Percentiles rank a stretch among this genome's conserved stretches.
Conservation (phyloP, 2,888 invertebrate species). For the Hypselothyrea guttata region DNA sequence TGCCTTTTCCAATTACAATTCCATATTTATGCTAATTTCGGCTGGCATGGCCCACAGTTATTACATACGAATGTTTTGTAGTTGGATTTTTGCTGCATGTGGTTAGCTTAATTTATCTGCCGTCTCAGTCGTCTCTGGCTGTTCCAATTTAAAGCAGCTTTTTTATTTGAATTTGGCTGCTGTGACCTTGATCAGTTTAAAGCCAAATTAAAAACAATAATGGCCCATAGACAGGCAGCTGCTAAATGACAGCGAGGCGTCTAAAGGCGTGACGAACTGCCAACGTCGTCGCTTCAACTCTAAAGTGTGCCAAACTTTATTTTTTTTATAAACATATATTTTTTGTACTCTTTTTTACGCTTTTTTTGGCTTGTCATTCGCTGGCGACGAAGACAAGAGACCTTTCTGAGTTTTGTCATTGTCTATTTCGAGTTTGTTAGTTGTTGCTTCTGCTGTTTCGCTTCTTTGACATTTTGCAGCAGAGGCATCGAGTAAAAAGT, state of each 20-base stretch:
- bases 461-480: constrained; percentile 59
- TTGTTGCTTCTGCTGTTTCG: constrained; percentile 42
- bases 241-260: constrained; percentile 59
- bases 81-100: constrained; percentile 25
- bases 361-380: constrained; percentile 34
- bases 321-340: constrained; percentile 8
- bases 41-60: no score
- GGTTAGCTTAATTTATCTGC: constrained; percentile 24
- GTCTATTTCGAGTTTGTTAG: constrained; percentile 55
- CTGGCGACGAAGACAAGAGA: constrained; percentile 47
- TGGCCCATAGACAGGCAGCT: constrained; percentile 46
- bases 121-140: constrained; percentile 37
- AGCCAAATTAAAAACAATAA: constrained; percentile 67
- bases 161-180: constrained; percentile 25
- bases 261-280: constrained; percentile 72
- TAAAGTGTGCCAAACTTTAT: constrained; percentile 61
- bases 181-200: constrained; percentile 62
- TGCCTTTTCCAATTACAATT: no score
- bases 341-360: background rate
- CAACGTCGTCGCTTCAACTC: constrained; percentile 53
- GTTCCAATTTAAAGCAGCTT: constrained; percentile 58
- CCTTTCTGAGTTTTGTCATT: constrained; percentile 63
- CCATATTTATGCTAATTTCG: no score
- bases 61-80: background rate
- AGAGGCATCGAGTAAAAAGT: constrained; percentile 48